Conservation (phyloP, 2,888 invertebrate species). For the Lasioglossum figueresi region DNA sequence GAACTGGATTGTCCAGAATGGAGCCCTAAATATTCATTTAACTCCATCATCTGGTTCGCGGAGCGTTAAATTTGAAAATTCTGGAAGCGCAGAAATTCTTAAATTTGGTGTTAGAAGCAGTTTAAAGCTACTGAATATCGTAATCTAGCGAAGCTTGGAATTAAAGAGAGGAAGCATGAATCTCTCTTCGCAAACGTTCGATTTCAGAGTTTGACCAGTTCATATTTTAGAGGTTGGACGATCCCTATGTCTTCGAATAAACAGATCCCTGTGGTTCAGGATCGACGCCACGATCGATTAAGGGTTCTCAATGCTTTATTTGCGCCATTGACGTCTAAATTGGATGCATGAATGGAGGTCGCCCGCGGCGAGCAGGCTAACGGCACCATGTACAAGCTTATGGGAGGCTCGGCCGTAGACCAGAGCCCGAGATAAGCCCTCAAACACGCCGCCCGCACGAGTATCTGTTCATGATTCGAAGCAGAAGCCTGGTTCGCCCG, state of each 20-base stretch:
- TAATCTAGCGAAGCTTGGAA: not conserved
- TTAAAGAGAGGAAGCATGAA: not conserved
- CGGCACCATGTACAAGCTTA: slow-evolving; percentile 59
- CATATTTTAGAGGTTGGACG: not conserved
- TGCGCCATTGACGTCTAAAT: slow-evolving; percentile 76
- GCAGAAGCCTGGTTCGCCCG: slow-evolving; percentile 73
- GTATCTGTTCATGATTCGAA: slow-evolving; percentile 74
- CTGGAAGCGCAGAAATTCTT: too few relatives aligned
- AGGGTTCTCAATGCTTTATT: slow-evolving; percentile 64
- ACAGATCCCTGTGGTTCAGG: slow-evolving; percentile 5
- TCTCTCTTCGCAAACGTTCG: not conserved
- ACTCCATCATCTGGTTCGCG: too few relatives aligned
- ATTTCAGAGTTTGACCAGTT: not conserved
- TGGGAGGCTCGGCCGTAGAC: slow-evolving; percentile 62
- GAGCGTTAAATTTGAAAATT: too few relatives aligned
- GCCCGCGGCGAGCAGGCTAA: slow-evolving; percentile 71
- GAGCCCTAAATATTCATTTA: not conserved
- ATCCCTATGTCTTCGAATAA: slow-evolving; percentile 1
- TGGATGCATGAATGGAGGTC: slow-evolving; percentile 73
- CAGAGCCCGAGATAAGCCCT: slow-evolving; percentile 76
- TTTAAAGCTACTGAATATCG: too few relatives aligned
- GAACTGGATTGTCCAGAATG: not conserved
- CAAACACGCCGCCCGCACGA: slow-evolving; percentile 78
- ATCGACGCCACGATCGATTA: slow-evolving; percentile 62
- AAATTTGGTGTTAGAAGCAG: too few relatives aligned